phyloP scores from a whole-genome alignment of 2,113 vertebrate species.

The Cinclus mexicanus region DNA sequence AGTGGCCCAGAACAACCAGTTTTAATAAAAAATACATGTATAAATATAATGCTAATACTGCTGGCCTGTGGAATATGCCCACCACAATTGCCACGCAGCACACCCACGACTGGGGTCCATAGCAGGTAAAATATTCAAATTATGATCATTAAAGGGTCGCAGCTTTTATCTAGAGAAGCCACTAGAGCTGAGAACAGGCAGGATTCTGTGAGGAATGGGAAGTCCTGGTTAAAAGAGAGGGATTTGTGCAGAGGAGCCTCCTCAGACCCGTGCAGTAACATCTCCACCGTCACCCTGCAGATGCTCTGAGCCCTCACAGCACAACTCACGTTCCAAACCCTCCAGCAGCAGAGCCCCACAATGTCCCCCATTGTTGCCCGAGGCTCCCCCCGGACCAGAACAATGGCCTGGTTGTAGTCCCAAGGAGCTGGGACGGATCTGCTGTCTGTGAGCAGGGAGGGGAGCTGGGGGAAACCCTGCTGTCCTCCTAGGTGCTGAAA shows the following conservation, averaged over 20 bases:
- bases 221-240: neutral
- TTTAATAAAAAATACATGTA: neutral
- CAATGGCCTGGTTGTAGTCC: slow-evolving; percentile 53
- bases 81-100: neutral
- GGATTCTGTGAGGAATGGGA: neutral
- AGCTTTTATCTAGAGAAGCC: neutral
- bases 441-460: slow-evolving; percentile 32
- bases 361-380: slow-evolving; percentile 28
- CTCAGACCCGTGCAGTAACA: neutral
- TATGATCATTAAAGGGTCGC: neutral
- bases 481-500: slow-evolving; percentile 63
- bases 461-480: slow-evolving; percentile 38
- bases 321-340: neutral
- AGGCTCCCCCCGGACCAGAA: neutral
- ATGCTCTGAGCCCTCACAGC: neutral
- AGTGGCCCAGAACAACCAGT: neutral
- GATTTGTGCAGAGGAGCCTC: neutral
- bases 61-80: neutral
- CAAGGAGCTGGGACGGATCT: slow-evolving; percentile 28
- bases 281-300: neutral
- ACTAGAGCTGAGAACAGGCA: neutral
- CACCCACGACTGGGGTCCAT: neutral
- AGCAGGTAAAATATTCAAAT: neutral
- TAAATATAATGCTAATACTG: neutral
- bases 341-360: slow-evolving; percentile 17